phyloP scores from a whole-genome alignment of 2,113 vertebrate species.

The Chloropsis cyanopogon region DNA sequence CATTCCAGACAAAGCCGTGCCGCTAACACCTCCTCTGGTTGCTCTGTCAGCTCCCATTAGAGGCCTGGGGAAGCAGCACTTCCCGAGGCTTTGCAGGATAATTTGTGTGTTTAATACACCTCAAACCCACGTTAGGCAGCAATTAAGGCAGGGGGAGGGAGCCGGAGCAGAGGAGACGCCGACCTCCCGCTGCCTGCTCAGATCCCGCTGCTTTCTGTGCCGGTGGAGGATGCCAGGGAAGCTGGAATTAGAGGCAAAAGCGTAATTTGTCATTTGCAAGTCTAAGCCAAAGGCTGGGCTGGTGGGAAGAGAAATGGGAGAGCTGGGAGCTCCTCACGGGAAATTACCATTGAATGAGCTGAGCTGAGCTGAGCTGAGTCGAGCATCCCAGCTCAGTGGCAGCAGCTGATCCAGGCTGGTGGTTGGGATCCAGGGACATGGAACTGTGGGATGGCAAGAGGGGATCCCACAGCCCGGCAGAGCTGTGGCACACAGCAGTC shows the following conservation, averaged over 20 bases:
- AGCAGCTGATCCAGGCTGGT: neutral
- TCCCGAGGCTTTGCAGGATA: slow-evolving; percentile 55
- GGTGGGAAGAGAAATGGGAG: slow-evolving; percentile 5
- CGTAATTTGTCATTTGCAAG: slow-evolving; percentile 31
- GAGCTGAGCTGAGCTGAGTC: neutral
- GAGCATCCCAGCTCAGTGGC: neutral
- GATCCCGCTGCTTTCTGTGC: slow-evolving; percentile 19
- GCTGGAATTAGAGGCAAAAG: slow-evolving; percentile 41
- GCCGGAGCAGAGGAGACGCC: slow-evolving; percentile 9
- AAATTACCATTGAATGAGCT: neutral
- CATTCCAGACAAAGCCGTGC: slow-evolving; percentile 12
- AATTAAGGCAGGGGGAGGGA: slow-evolving; percentile 55
- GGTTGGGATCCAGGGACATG: neutral
- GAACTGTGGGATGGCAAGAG: neutral
- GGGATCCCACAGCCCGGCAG: neutral
- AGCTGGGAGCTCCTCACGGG: neutral
- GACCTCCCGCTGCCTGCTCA: slow-evolving; percentile 25
- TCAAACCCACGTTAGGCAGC: slow-evolving; percentile 51
- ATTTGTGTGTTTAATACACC: slow-evolving; percentile 70
- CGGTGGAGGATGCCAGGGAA: slow-evolving; percentile 17
- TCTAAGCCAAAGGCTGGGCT: neutral
- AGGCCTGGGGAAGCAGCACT: slow-evolving; percentile 51
- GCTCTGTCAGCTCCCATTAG: slow-evolving; percentile 56
- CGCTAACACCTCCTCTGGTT: slow-evolving; percentile 12
- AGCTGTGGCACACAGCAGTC: neutral